Evolutionary conservation across 2,113 vertebrate species (phyloP).

Genomic region (Passerina amoena): DNA sequence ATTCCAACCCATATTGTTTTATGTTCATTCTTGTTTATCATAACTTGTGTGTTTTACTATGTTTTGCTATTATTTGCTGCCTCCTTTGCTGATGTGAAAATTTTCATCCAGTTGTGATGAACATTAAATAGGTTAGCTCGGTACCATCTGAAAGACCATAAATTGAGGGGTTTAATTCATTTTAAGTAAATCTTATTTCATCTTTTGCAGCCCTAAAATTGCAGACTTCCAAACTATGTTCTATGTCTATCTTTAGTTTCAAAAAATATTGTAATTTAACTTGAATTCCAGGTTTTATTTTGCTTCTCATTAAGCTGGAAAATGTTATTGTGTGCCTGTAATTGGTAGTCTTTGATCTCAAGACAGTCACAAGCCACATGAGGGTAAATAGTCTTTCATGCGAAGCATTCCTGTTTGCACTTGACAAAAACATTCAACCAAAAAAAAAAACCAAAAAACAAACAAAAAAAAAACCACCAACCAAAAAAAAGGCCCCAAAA

Average conservation of each 20-base stretch:
- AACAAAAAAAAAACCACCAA: too few species aligned
- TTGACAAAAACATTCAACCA: neutral
- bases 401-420: neutral
- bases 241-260: neutral
- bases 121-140: neutral
- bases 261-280: neutral
- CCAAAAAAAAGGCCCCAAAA: neutral
- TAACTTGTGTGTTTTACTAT: neutral
- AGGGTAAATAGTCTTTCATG: neutral
- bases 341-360: neutral
- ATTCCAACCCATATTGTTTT: neutral
- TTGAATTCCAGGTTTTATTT: constrained; percentile 7
- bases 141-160: neutral
- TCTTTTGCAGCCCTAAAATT: neutral
- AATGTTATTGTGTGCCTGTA: neutral
- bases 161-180: neutral
- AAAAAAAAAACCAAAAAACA: neutral
- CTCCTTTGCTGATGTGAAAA: neutral
- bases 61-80: neutral
- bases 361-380: neutral
- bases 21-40: neutral
- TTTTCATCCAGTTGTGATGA: neutral
- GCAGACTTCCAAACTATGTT: neutral
- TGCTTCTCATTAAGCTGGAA: neutral
- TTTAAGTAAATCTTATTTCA: neutral